phyloP scores from a whole-genome alignment of 1,140 invertebrate genomes.

The Forficula auricularia region DNA sequence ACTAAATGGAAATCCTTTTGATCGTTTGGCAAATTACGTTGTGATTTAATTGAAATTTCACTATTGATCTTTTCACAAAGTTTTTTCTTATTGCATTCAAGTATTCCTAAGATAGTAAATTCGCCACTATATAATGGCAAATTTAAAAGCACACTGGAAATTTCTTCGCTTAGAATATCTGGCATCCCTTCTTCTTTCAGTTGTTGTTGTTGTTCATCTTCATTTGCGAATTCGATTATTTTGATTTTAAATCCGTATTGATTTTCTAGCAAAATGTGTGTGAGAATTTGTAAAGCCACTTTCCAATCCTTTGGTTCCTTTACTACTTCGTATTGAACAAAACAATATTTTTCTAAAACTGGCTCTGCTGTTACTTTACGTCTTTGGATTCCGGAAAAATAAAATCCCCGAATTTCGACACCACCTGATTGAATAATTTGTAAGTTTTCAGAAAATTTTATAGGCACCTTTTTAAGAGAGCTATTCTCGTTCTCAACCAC shows the following conservation, averaged over 20 bases:
- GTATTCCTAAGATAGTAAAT: too few species aligned
- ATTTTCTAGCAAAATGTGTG: too few species aligned
- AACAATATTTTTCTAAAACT: conserved; percentile 31
- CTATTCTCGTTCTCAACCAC: background rate
- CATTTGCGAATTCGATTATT: background rate
- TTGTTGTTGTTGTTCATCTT: background rate
- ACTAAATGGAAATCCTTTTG: too few species aligned
- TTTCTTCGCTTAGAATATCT: too few species aligned
- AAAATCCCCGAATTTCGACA: conserved; percentile 33
- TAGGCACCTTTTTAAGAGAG: background rate
- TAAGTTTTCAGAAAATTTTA: background rate
- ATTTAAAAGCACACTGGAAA: too few species aligned
- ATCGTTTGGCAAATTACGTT: too few species aligned
- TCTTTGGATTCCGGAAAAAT: conserved; percentile 30
- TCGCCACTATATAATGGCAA: too few species aligned
- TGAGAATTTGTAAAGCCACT: too few species aligned
- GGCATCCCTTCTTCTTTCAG: background rate
- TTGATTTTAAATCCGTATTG: too few species aligned
- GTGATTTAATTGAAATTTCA: too few species aligned
- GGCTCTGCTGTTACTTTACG: conserved; percentile 19
- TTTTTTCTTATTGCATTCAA: too few species aligned
- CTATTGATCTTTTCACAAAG: too few species aligned
- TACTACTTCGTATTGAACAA: conserved; percentile 29
- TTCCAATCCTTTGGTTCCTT: background rate
- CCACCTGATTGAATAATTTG: conserved; percentile 29